These are phyloP conservation scores for Scaptomyza caliginosa DNA, from an alignment of 2,888 invertebrate genomes.

Conservation along the genomic window DNA sequence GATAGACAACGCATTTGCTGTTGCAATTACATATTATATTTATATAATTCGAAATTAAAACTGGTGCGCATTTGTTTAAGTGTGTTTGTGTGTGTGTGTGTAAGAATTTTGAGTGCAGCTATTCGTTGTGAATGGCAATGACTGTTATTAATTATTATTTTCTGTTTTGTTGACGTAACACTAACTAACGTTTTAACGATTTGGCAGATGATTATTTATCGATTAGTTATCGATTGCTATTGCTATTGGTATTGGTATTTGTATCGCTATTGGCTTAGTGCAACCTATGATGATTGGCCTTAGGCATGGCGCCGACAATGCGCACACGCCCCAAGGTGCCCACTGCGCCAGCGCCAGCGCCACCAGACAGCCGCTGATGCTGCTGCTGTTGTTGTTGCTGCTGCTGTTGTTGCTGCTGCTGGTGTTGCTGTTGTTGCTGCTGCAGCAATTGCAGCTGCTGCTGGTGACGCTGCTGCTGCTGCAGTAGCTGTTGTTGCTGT, in stretches of 20 bases:
- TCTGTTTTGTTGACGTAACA: constrained; percentile 43
- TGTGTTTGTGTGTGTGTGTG: constrained; percentile 10
- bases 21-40: constrained; percentile 22
- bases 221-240: constrained; percentile 28
- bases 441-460: constrained; percentile 62
- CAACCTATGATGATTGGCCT: constrained; percentile 85
- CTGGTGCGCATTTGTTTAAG: constrained; percentile 28
- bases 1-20: constrained; percentile 20
- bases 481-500: constrained; percentile 63
- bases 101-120: constrained; percentile 47
- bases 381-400: constrained; percentile 74
- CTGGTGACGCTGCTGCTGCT: constrained; percentile 65
- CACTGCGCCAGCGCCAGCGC: constrained; percentile 68
- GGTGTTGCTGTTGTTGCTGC: constrained; percentile 61
- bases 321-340: constrained; percentile 86
- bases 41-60: constrained; percentile 40
- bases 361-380: constrained; percentile 69
- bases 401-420: constrained; percentile 58
- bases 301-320: constrained; percentile 93
- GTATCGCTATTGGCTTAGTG: constrained; percentile 71
- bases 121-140: constrained; percentile 79
- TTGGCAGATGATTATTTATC: constrained; percentile 71
- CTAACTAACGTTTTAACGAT: constrained; percentile 74
- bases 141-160: constrained; percentile 49
- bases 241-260: no score